Percentiles rank a stretch among this genome's conserved stretches.
These are phyloP conservation scores for Notothenia coriiceps DNA, from an alignment of 2,113 vertebrate genomes.

Conservation along the genomic window DNA sequence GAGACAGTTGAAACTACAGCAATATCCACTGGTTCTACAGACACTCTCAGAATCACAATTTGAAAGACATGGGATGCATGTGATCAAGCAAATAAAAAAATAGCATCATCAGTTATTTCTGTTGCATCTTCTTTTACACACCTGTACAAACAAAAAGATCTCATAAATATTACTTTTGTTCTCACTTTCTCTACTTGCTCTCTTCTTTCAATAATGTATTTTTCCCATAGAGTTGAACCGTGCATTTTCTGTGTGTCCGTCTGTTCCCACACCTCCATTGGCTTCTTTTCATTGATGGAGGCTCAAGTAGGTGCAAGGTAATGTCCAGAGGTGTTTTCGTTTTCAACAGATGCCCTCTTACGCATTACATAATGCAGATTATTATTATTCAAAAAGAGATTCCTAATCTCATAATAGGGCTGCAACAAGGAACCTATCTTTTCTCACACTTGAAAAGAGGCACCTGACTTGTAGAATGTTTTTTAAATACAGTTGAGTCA, in stretches of 20 bases:
- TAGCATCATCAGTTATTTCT: constrained; percentile 87
- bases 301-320: constrained; percentile 39
- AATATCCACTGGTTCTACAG: constrained; percentile 98
- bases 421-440: not conserved
- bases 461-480: not conserved
- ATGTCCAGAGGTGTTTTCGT: constrained; percentile 1
- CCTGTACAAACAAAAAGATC: constrained; percentile 88
- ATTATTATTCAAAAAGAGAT: not conserved
- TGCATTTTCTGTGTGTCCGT: constrained; percentile 38
- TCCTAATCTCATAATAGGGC: not conserved
- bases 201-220: constrained; percentile 81
- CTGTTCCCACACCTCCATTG: constrained; percentile 37
- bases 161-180: constrained; percentile 88
- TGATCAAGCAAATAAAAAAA: constrained; percentile 93
- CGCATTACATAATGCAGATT: not conserved
- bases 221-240: constrained; percentile 81
- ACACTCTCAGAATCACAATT: constrained; percentile 93
- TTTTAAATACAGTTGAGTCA: not conserved
- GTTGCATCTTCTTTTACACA: constrained; percentile 87
- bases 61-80: constrained; percentile 90
- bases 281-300: constrained; percentile 59
- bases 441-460: not conserved
- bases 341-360: not conserved
- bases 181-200: constrained; percentile 56
- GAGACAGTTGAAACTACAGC: constrained; percentile 94